Evolutionary conservation across 2,797 vertebrate species (phyloP).

Genomic region (Dryobates pubescens): DNA sequence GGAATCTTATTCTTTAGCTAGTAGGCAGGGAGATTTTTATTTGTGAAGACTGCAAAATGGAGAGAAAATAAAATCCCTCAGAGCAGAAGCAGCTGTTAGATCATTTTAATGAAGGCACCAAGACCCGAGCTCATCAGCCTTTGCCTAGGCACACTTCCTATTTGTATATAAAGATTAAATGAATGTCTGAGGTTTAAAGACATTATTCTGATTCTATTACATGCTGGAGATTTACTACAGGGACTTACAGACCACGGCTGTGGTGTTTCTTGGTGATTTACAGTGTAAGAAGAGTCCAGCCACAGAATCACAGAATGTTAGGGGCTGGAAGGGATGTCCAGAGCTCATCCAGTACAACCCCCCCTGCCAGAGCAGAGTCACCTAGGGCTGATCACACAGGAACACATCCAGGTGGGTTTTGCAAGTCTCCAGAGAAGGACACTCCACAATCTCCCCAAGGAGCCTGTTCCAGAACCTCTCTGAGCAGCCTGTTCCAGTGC

Average conservation of each 20-base stretch:
- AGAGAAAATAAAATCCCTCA: not conserved
- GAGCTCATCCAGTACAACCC: no score
- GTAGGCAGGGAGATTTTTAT: not conserved
- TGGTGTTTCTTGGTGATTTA: not conserved
- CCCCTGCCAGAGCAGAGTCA: no score
- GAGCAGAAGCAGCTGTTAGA: not conserved
- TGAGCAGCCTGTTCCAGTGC: no score
- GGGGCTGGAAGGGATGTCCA: no score
- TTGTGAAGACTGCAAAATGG: constrained; percentile 13
- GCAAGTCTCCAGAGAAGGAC: no score
- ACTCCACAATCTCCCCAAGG: no score
- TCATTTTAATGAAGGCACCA: not conserved
- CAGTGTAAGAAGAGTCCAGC: not conserved
- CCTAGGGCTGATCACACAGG: no score
- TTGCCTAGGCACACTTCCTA: not conserved
- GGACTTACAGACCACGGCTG: not conserved
- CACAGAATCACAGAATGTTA: no score
- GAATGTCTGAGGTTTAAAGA: not conserved
- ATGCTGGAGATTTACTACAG: not conserved
- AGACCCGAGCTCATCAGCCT: not conserved
- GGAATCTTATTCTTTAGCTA: constrained; percentile 5
- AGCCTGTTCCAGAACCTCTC: no score
- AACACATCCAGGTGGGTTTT: no score
- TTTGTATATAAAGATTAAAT: not conserved
- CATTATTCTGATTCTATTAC: not conserved